These are phyloP conservation scores for Cryptocephalus primarius DNA, from an alignment of 2,888 invertebrate genomes.

Conservation along the genomic window DNA sequence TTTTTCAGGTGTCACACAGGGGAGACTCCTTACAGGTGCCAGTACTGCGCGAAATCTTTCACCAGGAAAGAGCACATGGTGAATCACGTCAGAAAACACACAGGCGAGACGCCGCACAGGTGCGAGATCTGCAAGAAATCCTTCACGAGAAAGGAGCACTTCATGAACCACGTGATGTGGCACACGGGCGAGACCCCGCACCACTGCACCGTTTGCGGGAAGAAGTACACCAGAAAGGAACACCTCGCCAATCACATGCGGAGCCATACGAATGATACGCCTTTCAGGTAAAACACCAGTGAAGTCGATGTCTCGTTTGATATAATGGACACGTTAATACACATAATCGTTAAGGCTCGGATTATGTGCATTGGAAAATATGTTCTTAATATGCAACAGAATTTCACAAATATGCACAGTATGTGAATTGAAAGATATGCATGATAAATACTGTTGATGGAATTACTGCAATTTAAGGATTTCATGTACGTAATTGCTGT, in stretches of 20 bases:
- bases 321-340: no score
- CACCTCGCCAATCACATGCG: conserved; percentile 82
- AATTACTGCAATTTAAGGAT: no score
- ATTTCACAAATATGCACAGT: no score
- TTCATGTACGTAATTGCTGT: no score
- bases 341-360: no score
- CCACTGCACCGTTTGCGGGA: conserved; percentile 77
- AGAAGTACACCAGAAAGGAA: conserved; percentile 82
- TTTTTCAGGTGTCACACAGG: conserved; percentile 59
- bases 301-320: background rate
- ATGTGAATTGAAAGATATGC: no score
- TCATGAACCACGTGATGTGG: conserved; percentile 74
- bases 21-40: conserved; percentile 67
- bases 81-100: conserved; percentile 65
- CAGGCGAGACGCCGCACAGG: conserved; percentile 64
- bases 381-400: no score
- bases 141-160: conserved; percentile 65
- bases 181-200: conserved; percentile 79
- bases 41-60: conserved; percentile 65
- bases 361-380: no score
- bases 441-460: no score
- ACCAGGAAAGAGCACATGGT: conserved; percentile 71
- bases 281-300: conserved; percentile 40
- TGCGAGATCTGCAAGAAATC: conserved; percentile 72
- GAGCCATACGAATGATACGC: conserved; percentile 80